phyloP scores from a whole-genome alignment of 2,888 invertebrate species.

The Ptychoptera contaminata region DNA sequence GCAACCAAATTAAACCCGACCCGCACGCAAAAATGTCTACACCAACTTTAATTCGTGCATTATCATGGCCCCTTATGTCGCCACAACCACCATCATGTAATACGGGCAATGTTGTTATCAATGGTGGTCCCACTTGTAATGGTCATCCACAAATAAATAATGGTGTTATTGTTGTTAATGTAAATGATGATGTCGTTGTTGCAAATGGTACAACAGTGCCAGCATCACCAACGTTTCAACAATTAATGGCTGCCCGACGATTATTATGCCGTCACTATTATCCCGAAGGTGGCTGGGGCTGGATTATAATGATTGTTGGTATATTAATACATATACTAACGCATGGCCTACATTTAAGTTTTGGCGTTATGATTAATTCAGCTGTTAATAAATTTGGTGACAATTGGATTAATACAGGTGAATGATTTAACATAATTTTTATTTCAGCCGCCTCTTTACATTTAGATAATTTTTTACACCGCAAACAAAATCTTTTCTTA shows the following conservation, averaged over 20 bases:
- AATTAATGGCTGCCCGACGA: constrained; percentile 7
- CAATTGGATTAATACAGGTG: constrained; percentile 3
- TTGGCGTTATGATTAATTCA: constrained; percentile 20
- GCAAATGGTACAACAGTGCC: not conserved
- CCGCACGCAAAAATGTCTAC: constrained; percentile 7
- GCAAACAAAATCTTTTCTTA: no score
- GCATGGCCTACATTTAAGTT: constrained; percentile 49
- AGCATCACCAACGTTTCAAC: constrained; percentile 7
- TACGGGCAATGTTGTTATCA: not conserved
- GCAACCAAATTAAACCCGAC: no score
- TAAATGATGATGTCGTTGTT: not conserved
- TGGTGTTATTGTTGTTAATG: not conserved
- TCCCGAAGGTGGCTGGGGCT: constrained; percentile 81
- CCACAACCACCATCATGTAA: constrained; percentile 4
- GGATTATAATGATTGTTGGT: constrained; percentile 59
- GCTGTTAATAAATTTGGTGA: constrained; percentile 2
- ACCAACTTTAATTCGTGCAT: constrained; percentile 7
- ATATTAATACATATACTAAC: constrained; percentile 57
- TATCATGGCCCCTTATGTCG: constrained; percentile 8
- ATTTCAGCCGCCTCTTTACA: no score
- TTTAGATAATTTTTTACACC: no score
- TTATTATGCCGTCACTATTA: constrained; percentile 55
- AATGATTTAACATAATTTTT: not conserved
- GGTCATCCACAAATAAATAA: not conserved
- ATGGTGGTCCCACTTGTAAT: not conserved